A percentile compares a stretch with the other conserved stretches of the same genome.
Conservation (phyloP, 2,113 vertebrate genomes). For the Epinephelus fuscoguttatus region DNA sequence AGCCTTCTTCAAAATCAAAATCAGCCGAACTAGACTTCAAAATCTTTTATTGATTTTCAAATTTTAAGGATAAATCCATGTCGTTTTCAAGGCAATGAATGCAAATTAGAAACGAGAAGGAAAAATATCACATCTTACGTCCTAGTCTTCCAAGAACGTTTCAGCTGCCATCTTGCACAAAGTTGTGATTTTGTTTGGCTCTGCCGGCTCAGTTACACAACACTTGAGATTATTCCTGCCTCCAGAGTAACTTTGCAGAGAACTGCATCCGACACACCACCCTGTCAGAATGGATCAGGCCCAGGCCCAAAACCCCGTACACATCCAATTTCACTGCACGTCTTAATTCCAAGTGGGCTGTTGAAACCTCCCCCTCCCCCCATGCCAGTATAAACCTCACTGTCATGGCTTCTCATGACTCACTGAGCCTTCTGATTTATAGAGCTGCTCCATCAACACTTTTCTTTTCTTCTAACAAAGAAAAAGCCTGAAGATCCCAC, state of each 20-base stretch:
- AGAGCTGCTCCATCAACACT: constrained; percentile 54
- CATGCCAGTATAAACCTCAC: constrained; percentile 42
- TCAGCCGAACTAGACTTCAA: no score
- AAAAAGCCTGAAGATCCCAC: constrained; percentile 35
- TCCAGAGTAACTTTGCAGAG: constrained; percentile 32
- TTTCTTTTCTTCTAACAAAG: constrained; percentile 14
- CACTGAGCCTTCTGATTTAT: constrained; percentile 55
- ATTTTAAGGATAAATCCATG: no score
- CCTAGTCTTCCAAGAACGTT: background rate
- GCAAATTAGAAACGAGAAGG: no score
- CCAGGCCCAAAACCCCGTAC: constrained; percentile 36
- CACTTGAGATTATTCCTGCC: constrained; percentile 39
- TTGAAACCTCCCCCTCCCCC: constrained; percentile 23
- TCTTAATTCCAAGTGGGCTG: constrained; percentile 53
- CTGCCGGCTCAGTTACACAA: constrained; percentile 36
- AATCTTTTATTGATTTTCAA: no score
- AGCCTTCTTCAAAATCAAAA: no score
- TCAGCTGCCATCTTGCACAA: constrained; percentile 16
- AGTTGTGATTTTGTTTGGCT: constrained; percentile 13
- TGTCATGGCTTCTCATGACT: constrained; percentile 58
- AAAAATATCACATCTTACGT: background rate
- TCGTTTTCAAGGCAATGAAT: no score
- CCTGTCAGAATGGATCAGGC: constrained; percentile 59
- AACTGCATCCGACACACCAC: constrained; percentile 51
- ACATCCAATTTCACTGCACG: constrained; percentile 45